Percentiles rank a stretch among this genome's conserved stretches.
These are phyloP conservation scores for Rhinogobius similis DNA, from an alignment of 2,113 vertebrate species.

Conservation along the genomic window DNA sequence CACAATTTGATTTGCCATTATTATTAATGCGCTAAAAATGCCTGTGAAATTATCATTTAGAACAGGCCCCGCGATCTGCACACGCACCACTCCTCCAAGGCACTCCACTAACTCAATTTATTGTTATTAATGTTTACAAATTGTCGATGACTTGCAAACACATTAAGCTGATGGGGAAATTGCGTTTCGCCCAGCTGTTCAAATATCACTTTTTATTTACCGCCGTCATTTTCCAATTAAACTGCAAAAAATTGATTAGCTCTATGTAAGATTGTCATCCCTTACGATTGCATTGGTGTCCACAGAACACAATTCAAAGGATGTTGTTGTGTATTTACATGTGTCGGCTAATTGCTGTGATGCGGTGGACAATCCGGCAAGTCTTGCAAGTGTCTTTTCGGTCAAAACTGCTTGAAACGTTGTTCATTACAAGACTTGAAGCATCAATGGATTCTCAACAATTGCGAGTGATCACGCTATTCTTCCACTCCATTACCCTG, in stretches of 20 bases:
- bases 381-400: neutral
- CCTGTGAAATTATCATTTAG: constrained; percentile 74
- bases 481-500: neutral
- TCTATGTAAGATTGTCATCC: constrained; percentile 47
- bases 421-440: neutral
- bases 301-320: constrained; percentile 21
- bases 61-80: constrained; percentile 56
- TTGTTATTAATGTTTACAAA: constrained; percentile 78
- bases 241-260: constrained; percentile 68
- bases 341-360: constrained; percentile 10
- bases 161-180: constrained; percentile 74
- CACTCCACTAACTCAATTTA: constrained; percentile 75
- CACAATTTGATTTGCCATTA: constrained; percentile 67
- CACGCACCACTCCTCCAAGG: constrained; percentile 62
- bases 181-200: constrained; percentile 74
- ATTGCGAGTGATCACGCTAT: constrained; percentile 2
- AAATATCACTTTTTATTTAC: constrained; percentile 74
- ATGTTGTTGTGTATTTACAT: constrained; percentile 14
- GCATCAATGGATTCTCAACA: neutral
- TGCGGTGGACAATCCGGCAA: neutral
- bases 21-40: constrained; percentile 72
- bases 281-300: constrained; percentile 52
- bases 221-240: constrained; percentile 71
- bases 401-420: constrained; percentile 15
- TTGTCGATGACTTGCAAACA: constrained; percentile 70